Conservation (phyloP, 1,140 invertebrate genomes). For the Sycophila sp. region DNA sequence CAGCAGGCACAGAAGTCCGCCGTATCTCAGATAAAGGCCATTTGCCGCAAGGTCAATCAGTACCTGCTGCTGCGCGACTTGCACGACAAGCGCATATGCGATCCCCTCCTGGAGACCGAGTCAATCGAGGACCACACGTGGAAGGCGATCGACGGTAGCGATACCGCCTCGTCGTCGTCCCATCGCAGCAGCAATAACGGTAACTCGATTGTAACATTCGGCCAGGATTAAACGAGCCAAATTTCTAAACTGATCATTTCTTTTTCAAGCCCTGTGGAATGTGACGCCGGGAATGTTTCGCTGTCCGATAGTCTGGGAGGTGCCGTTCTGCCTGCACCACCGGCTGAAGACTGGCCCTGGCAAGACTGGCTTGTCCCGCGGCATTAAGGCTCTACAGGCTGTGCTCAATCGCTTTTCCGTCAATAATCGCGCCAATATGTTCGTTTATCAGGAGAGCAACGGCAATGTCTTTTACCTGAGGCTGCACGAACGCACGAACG, state of each 20-base stretch:
- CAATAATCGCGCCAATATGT: conserved; percentile 83
- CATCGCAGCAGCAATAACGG: conserved; percentile 33
- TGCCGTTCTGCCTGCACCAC: conserved; percentile 77
- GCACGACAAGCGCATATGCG: conserved; percentile 77
- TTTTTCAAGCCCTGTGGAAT: conserved; percentile 33
- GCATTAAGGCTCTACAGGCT: conserved; percentile 73
- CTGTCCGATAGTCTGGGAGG: conserved; percentile 80
- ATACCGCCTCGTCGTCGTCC: conserved; percentile 31
- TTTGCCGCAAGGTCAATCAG: conserved; percentile 79
- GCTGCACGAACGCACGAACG: conserved; percentile 60
- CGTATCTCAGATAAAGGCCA: conserved; percentile 69
- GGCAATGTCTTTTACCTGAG: conserved; percentile 79
- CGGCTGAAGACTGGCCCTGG: conserved; percentile 75
- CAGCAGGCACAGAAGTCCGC: conserved; percentile 68
- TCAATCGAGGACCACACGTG: conserved; percentile 69
- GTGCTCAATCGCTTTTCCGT: conserved; percentile 80
- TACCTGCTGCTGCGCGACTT: conserved; percentile 76
- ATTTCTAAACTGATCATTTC: too few species aligned
- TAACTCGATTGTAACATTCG: too few species aligned
- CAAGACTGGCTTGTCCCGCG: conserved; percentile 70
- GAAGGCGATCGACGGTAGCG: conserved; percentile 47
- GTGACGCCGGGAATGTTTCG: conserved; percentile 74
- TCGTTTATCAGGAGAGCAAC: conserved; percentile 77
- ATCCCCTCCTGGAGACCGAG: conserved; percentile 76
- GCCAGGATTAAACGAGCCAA: too few species aligned